Conservation (phyloP, 2,113 vertebrate species). For the Microtus montanus region DNA sequence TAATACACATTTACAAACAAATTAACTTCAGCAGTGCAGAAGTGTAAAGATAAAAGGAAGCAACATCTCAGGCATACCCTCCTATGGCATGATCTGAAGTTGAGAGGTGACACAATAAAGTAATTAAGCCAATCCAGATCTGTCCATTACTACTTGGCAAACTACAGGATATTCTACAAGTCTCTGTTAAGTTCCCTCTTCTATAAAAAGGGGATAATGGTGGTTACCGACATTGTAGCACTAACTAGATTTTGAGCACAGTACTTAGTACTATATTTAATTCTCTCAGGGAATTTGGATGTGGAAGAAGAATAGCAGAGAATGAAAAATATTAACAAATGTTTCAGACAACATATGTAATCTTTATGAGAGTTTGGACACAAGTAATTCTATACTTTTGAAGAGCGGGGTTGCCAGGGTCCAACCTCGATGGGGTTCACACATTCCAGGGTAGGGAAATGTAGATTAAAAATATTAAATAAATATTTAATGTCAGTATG, state of each 20-base stretch:
- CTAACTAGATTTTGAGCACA: background rate
- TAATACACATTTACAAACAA: too few relatives aligned
- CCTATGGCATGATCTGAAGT: background rate
- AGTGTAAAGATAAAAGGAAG: background rate
- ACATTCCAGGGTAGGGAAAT: too few relatives aligned
- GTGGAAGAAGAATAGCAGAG: slow-evolving; percentile 13
- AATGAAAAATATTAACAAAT: slow-evolving; percentile 26
- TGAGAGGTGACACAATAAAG: background rate
- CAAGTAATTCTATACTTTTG: background rate
- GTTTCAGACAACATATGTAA: background rate
- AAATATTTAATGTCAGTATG: too few relatives aligned
- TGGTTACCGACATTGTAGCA: background rate
- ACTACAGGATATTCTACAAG: background rate
- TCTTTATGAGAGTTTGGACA: background rate
- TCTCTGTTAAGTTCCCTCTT: background rate
- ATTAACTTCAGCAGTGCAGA: background rate
- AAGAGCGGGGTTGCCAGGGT: background rate
- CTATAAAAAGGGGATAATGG: background rate
- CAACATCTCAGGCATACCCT: background rate
- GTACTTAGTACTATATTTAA: background rate
- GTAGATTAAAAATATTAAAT: too few relatives aligned
- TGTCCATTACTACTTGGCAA: background rate
- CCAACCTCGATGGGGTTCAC: too few relatives aligned
- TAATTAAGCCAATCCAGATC: background rate
- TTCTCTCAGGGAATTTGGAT: slow-evolving; percentile 31